Percentiles rank a stretch among this genome's conserved stretches.
Conservation (phyloP, 2,888 invertebrate genomes). For the Chironomus riparius region DNA sequence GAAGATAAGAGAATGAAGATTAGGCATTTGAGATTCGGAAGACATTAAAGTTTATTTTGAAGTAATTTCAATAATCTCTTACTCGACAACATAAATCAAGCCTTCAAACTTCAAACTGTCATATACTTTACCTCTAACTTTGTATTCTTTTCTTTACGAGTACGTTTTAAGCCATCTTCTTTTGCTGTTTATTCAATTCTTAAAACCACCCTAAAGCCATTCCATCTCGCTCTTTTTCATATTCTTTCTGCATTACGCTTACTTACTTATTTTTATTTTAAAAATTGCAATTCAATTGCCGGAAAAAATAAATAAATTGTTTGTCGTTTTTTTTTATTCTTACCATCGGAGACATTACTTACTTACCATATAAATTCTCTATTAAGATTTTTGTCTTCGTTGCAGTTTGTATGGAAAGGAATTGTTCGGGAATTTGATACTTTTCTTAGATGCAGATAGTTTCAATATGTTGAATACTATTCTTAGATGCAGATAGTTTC, state of each 20-base stretch:
- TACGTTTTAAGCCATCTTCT: background rate
- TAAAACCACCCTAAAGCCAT: conserved; percentile 19
- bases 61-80: background rate
- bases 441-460: no score
- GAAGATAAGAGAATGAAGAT: conserved; percentile 5
- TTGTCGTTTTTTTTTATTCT: background rate
- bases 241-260: background rate
- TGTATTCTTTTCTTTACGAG: background rate
- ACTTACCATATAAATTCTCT: background rate
- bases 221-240: background rate
- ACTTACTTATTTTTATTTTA: background rate
- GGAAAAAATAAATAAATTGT: conserved; percentile 17
- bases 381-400: background rate
- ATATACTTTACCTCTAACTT: background rate
- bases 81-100: conserved; percentile 20
- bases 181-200: background rate
- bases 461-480: no score
- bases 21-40: conserved; percentile 3
- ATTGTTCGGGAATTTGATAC: no score
- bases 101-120: conserved; percentile 15
- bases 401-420: background rate
- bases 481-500: no score
- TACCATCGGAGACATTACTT: background rate
- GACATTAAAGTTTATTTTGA: background rate
- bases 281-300: conserved; percentile 16